Base-by-base conservation (phyloP, 2,888 invertebrate genomes). In the Apotomis betuletana region DNA sequence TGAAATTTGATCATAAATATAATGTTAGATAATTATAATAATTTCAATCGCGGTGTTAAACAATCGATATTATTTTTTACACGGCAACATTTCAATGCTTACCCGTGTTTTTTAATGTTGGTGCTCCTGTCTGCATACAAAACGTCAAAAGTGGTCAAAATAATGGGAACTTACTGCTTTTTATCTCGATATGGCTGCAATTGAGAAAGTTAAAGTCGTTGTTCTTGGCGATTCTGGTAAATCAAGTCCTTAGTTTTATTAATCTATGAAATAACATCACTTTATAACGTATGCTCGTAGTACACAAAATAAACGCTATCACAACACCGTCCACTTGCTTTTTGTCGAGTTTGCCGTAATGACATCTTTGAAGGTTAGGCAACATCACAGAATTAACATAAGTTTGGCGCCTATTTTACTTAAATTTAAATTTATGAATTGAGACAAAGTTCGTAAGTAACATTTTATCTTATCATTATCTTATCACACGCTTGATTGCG, bases 201-300 rank as follows among this genome's bases (percentile, higher is more conserved):
- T 97, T 82, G 97, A 98, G 90, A 97, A 97, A 94, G 97, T 98
- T 15, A 96, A 98, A 88, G 96, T 99, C 74, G 95, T 99, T 80
- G 96, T 99, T 73, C 95, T 98, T 74, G 98, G 98, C 64, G 98
- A 99, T 94, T 97, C 97, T 75, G 97, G 97, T 97, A 94, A 89
- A 83, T 83, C 68, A 72, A 41, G 75, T 77, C 74, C 49, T 65
- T 70, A 73, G 62, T 60, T 60, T 64, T 65, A 63, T 55, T 69
- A 67, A 57, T 73, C 62, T 76, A 80, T 78, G 70, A 38, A 76
- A 69, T 76, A 58, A 77, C 74, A 78, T 76, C 65, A 69, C 51
- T 67, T 57, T 65, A 57, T 62, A 41, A 15, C 27, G 59, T 74
- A 63, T 67, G 13, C 67, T 52, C 10, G 27, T 63, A 59, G 70